These are phyloP conservation scores for Hedychridium roseum DNA, from an alignment of 2,888 invertebrate genomes.

Conservation along the genomic window DNA sequence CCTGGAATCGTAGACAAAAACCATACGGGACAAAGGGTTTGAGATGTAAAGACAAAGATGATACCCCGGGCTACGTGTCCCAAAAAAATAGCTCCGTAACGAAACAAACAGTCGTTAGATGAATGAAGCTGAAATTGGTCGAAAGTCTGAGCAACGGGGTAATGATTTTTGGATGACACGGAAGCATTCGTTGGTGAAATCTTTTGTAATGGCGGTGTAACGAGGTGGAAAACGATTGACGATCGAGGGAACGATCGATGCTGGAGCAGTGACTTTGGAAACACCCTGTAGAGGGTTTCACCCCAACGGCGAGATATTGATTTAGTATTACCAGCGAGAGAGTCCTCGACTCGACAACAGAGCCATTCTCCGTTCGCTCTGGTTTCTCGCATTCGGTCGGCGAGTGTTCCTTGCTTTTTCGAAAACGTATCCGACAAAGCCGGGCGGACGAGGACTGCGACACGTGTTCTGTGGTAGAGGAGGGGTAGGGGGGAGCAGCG, in stretches of 20 bases:
- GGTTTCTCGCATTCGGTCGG: slow-evolving; percentile 42
- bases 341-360: slow-evolving; percentile 39
- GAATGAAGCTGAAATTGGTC: too few species aligned
- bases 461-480: too few species aligned
- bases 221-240: slow-evolving; percentile 1
- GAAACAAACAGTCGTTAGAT: too few species aligned
- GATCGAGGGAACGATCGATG: slow-evolving; percentile 29
- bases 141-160: neutral
- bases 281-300: slow-evolving; percentile 44
- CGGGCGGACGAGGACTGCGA: slow-evolving; percentile 27
- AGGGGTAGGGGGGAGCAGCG: too few species aligned
- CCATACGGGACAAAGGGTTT: too few species aligned
- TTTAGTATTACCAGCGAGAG: slow-evolving; percentile 55
- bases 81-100: too few species aligned
- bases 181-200: too few species aligned
- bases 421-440: slow-evolving; percentile 44
- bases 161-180: slow-evolving; percentile 1
- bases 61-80: too few species aligned
- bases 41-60: too few species aligned
- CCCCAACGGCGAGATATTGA: slow-evolving; percentile 56
- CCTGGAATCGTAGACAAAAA: too few species aligned
- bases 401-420: slow-evolving; percentile 41
- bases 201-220: too few species aligned
- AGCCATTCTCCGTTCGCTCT: slow-evolving; percentile 37
- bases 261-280: slow-evolving; percentile 39